Conservation (phyloP, 2,113 vertebrate species). For the Stigmatopora argus region DNA sequence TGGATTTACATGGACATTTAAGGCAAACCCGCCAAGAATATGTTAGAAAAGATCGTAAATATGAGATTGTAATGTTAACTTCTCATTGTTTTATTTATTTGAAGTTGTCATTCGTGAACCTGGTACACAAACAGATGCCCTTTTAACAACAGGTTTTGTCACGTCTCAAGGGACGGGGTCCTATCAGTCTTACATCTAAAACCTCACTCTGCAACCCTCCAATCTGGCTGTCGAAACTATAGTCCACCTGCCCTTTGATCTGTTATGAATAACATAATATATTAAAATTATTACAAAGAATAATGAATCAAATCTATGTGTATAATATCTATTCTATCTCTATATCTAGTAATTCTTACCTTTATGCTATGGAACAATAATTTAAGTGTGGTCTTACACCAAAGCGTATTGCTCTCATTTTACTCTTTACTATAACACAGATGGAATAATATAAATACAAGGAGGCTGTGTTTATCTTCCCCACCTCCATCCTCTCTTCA, state of each 20-base stretch:
- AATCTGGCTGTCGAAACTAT: conserved; percentile 5
- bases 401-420: conserved; percentile 17
- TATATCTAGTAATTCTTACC: no score
- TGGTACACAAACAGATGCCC: conserved; percentile 51
- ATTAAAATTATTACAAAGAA: no score
- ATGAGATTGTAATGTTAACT: conserved; percentile 41
- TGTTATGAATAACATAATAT: no score
- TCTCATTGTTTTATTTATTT: conserved; percentile 56
- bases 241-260: not conserved
- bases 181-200: conserved; percentile 56
- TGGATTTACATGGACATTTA: conserved; percentile 6
- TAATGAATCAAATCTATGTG: no score
- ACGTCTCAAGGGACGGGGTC: conserved; percentile 25
- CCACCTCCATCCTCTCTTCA: conserved; percentile 10
- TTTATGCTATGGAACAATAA: not conserved
- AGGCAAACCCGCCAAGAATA: not conserved
- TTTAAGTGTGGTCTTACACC: conserved; percentile 1
- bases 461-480: conserved; percentile 42
- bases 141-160: conserved; percentile 26
- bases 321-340: no score
- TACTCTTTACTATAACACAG: conserved; percentile 38
- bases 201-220: conserved; percentile 24
- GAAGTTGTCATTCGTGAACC: conserved; percentile 54
- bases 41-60: conserved; percentile 33
- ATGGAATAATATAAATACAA: conserved; percentile 53